phyloP scores from a whole-genome alignment of 2,797 vertebrate species.

The Tokudaia tokunoshimensis region DNA sequence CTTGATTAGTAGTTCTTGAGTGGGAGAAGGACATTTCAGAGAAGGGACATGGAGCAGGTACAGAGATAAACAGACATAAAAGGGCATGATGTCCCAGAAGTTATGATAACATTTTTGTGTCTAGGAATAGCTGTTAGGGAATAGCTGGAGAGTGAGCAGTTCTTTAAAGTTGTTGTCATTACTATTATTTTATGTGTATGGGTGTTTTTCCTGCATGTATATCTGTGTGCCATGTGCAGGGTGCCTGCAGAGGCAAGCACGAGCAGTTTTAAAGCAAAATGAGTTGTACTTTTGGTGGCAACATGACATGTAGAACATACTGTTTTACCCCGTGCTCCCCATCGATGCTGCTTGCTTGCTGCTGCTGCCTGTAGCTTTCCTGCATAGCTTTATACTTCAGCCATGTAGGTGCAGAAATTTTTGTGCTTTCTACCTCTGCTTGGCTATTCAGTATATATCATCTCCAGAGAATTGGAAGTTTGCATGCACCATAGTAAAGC shows the following conservation, averaged over 20 bases:
- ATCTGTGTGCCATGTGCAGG: background rate
- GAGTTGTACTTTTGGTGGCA: conserved; percentile 37
- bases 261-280: background rate
- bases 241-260: background rate
- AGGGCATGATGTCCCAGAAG: background rate
- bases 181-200: background rate
- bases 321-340: background rate
- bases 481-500: background rate
- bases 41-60: background rate
- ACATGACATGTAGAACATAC: background rate
- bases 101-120: background rate
- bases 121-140: conserved; percentile 13
- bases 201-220: background rate
- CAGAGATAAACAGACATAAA: conserved; percentile 22
- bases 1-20: conserved; percentile 17
- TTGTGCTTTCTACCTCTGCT: background rate
- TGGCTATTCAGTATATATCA: background rate
- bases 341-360: background rate
- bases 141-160: background rate
- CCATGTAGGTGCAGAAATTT: background rate
- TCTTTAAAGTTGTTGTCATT: background rate
- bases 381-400: background rate
- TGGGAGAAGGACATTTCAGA: background rate
- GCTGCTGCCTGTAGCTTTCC: background rate
- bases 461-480: conserved; percentile 9